Evolutionary conservation across 2,797 vertebrate genomes (phyloP), one percentile per base, ranked within the genome.

Genomic region (Catostomus latipinnis): DNA sequence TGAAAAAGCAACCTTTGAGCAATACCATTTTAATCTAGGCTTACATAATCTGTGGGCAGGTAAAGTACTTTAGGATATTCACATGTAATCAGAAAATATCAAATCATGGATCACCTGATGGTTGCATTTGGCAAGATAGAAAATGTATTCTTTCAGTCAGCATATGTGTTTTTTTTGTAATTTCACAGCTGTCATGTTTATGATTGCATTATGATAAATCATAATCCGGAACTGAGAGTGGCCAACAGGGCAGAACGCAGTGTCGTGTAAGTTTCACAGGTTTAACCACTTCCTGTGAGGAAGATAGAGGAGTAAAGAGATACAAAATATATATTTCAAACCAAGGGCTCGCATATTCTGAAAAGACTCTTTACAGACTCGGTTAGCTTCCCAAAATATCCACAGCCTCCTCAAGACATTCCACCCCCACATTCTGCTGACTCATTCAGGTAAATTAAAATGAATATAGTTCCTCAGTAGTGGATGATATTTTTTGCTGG

Each of bases 391-490:
- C 48, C 52, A 54, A 80, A 76, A 74, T 69, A 69, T 74, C 71
- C 11, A 63, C 58, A 49, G 14, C 57, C 80, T 45, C 18, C 22
- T 43, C 61, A 46, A 53, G 68, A 54, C 65, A 46, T 53, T 76
- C 65, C 56, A 49, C n/a, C 67, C 14, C 49, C 13, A 34, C 34
- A 16, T 66, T 10, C 62, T 79, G 70, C 43, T 75, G 68, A 77
- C 34, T 77, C 65, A 80, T 62, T 72, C 62, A 87, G 86, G 86
- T 87, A 85, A 83, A 82, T 67, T 14, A 49, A 52, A 16, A 75
- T 18, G 52, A 62, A 45, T 14, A 34, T 52, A 34, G 34, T 34
- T 34, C 2, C 34, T 67, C 69, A 49, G 54, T 50, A 16, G 0
- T 72, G 8, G 8, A 43, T 45, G 54, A 12, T 74, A 66, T 34